Conservation (phyloP, 2,113 vertebrate genomes). For the Nicator chloris region DNA sequence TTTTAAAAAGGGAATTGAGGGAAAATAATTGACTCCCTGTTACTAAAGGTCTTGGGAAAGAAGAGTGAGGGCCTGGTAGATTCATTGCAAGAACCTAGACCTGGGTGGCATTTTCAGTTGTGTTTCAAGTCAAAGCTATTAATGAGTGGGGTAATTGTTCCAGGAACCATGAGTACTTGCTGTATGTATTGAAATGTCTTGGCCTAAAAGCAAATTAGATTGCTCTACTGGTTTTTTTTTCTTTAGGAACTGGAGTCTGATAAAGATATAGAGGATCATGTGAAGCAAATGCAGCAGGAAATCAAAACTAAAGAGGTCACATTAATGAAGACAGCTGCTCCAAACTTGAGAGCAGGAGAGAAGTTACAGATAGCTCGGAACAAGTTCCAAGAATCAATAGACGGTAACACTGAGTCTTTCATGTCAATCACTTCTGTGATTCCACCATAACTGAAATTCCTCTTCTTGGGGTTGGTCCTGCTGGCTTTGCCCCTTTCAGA, state of each 20-base stretch:
- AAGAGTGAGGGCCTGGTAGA: background rate
- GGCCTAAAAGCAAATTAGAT: background rate
- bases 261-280: conserved; percentile 69
- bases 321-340: conserved; percentile 78
- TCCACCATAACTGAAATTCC: background rate
- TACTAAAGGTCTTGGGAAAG: background rate
- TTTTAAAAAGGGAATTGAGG: background rate
- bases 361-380: conserved; percentile 79
- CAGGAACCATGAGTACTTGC: background rate
- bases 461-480: background rate
- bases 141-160: background rate
- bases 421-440: background rate
- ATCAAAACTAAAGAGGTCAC: conserved; percentile 66
- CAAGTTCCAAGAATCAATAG: conserved; percentile 79
- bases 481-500: background rate
- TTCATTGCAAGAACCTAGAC: background rate
- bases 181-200: background rate
- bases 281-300: conserved; percentile 70
- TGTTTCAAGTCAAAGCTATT: background rate
- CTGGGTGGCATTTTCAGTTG: background rate
- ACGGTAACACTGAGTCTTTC: conserved; percentile 74
- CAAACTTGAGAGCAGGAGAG: conserved; percentile 87
- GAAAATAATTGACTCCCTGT: background rate
- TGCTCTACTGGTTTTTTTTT: background rate
- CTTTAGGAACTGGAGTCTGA: conserved; percentile 71